Evolutionary conservation across 2,888 invertebrate genomes (phyloP), one percentile per base, ranked within the genome.

Genomic region (Drosophila algonquin): DNA sequence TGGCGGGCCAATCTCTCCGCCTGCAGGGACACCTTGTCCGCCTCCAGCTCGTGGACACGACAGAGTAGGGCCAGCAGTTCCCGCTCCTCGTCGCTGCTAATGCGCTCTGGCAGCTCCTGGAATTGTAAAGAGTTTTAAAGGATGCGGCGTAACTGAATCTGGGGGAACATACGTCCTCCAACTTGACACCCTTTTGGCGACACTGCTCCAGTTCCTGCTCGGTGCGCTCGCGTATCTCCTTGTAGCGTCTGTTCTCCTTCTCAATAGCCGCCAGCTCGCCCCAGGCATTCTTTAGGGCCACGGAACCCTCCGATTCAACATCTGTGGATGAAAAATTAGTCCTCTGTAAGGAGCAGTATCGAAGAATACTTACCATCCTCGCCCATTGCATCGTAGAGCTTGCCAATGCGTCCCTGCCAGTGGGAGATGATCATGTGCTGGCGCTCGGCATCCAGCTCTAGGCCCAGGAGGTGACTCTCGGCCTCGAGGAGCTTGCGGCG

Each of bases 21-120:
- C 92, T 98, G 97, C 84, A 98, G 93, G 81, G 98, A 98, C 51
- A 97, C 95, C 93, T 98, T 98, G 91, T 98, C 97, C 0, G 98
- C 98, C 93, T 98, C 98, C 63, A 98, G 93, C 92, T 98, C 97
- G 90, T 98, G 98, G 46, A 98, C 98, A 78, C 97, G 95, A 88
- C 98, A 97, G 91, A 99, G 95, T 55, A 99, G 93, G 24, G 96
- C 95, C 67, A 90, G 77, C 63, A 98, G 95, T 91, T 99, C 98
- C 48, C 97, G 94, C 92, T 99, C 98, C 77, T 98, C 97, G 59
- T 97, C 96, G 72, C 96, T 97, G 89, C 95, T 96, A 60, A 98
- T 95, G 61, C 96, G 94, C 59, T 95, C 96, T 4, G 98, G 97
- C 69, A 98, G 93, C 93, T 96, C 96, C 97, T 91, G 8, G 5